A percentile compares a stretch with the other conserved stretches of the same genome.
Evolutionary conservation across 92 coral and sea anemone species (phyloP).

Genomic region (Porites divaricata): DNA sequence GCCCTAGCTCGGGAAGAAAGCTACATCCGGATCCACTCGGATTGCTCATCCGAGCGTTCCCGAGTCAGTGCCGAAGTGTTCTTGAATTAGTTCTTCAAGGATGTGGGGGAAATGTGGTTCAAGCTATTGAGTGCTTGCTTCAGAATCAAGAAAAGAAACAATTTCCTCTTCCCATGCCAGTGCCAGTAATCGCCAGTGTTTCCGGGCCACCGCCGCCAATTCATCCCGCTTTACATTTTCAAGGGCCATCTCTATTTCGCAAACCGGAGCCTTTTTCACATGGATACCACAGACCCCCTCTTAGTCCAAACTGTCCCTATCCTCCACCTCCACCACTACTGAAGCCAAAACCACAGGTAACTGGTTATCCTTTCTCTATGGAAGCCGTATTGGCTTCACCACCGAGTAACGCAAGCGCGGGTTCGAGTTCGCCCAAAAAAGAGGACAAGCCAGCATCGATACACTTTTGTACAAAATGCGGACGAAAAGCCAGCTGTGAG

Average conservation of each 20-base stretch:
- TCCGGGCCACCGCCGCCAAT: constrained; percentile 63
- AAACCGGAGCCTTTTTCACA: constrained; percentile 89
- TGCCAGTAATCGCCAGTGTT: constrained; percentile 79
- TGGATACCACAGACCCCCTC: constrained; percentile 76
- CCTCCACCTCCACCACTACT: constrained; percentile 91
- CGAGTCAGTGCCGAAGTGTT: constrained; percentile 92
- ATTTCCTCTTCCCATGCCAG: constrained; percentile 67
- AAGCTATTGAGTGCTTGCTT: constrained; percentile 95
- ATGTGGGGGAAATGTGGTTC: constrained; percentile 97
- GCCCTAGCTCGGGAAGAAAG: constrained; percentile 76
- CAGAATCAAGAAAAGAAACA: constrained; percentile 82
- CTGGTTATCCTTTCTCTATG: constrained; percentile 79
- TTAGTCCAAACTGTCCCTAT: constrained; percentile 69
- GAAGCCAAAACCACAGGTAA: constrained; percentile 71
- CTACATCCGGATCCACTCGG: constrained; percentile 94
- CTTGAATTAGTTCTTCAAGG: constrained; percentile 96
- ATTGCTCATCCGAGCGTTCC: constrained; percentile 87
- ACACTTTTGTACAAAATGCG: constrained; percentile 95
- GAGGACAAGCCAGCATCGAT: constrained; percentile 42
- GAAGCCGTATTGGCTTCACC: constrained; percentile 72
- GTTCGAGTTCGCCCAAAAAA: constrained; percentile 57
- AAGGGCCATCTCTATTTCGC: constrained; percentile 70
- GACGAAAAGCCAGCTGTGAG: constrained; percentile 73
- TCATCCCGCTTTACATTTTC: constrained; percentile 77
- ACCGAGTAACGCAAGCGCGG: constrained; percentile 43